These are phyloP conservation scores for Oceanodroma leucorhoa DNA, from an alignment of 2,797 vertebrate species.

Conservation along the genomic window DNA sequence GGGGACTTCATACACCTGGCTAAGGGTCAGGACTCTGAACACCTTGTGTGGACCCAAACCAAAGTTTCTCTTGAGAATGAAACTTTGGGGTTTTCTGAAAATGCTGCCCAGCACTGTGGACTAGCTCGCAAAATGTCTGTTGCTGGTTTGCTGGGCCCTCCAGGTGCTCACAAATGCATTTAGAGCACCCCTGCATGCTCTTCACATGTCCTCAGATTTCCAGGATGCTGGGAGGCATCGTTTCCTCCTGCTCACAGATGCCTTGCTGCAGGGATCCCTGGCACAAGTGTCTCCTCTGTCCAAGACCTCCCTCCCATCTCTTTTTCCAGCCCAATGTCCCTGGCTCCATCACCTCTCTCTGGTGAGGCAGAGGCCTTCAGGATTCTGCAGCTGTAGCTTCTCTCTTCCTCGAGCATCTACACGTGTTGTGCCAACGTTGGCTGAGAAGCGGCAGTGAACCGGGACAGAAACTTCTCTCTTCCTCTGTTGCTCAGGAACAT, in stretches of 20 bases:
- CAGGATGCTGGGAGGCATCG: background rate
- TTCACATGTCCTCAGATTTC: accelerated
- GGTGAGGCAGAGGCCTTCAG: background rate
- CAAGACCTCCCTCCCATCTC: background rate
- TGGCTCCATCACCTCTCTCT: background rate
- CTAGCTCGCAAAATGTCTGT: accelerated
- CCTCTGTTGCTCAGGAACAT: background rate
- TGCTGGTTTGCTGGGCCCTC: background rate
- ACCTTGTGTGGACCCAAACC: background rate
- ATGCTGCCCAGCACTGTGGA: background rate
- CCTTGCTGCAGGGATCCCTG: background rate
- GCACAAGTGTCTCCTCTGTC: background rate
- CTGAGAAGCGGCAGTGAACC: background rate
- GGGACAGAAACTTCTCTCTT: background rate
- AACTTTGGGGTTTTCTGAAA: background rate
- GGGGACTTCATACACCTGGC: accelerated
- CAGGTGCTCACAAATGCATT: background rate
- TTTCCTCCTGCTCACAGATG: background rate
- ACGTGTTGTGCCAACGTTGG: accelerated
- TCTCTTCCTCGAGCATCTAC: accelerated
- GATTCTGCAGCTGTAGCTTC: background rate
- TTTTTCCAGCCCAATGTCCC: background rate
- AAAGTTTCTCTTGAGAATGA: background rate
- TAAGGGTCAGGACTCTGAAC: background rate
- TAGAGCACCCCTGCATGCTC: accelerated